Evolutionary conservation across 2,888 invertebrate species (phyloP).

Genomic region (Tetramorium bicarinatum): DNA sequence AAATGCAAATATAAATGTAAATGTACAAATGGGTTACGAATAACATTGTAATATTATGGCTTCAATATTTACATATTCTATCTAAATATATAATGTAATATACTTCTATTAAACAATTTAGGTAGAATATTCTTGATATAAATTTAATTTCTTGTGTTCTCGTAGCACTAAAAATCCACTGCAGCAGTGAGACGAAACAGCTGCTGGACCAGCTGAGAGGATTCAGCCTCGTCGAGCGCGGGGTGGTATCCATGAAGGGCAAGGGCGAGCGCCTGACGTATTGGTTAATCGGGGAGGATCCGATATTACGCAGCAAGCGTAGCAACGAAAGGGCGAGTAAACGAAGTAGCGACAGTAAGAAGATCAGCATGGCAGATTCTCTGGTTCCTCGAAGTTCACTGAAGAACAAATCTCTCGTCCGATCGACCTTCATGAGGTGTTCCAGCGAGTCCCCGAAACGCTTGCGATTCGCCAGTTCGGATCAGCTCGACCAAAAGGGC

Average conservation of each 20-base stretch:
- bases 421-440: constrained; percentile 88
- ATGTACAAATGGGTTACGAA: not conserved
- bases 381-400: constrained; percentile 89
- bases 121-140: not conserved
- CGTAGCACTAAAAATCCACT: constrained; percentile 93
- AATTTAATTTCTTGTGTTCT: not conserved
- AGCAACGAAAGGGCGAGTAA: constrained; percentile 87
- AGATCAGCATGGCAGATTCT: constrained; percentile 69
- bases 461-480: constrained; percentile 92
- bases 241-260: constrained; percentile 93
- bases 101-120: no score
- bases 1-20: not conserved
- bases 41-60: no score
- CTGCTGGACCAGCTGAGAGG: constrained; percentile 92
- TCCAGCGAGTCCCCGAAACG: constrained; percentile 95
- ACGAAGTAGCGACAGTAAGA: constrained; percentile 76
- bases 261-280: constrained; percentile 94
- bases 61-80: not conserved
- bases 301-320: constrained; percentile 88
- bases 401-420: constrained; percentile 89
- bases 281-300: constrained; percentile 93
- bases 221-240: constrained; percentile 92
- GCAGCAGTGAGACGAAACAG: constrained; percentile 91
- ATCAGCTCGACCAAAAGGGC: constrained; percentile 88
- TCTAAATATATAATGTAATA: not conserved